Percentiles rank a stretch among this genome's conserved stretches.
These are phyloP conservation scores for Catostomus latipinnis DNA, from an alignment of 2,797 vertebrate species.

Conservation along the genomic window DNA sequence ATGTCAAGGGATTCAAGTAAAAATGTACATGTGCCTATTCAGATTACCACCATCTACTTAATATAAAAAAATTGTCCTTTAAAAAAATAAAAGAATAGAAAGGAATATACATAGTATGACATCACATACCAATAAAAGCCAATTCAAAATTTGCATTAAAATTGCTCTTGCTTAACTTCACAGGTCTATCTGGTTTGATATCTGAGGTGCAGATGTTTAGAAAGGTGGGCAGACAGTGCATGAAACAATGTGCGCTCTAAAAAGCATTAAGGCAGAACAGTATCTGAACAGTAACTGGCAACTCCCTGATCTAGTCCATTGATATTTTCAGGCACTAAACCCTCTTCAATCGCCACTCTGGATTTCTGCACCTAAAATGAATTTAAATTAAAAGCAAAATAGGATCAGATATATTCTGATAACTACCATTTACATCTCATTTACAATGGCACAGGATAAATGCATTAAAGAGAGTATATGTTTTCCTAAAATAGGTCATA, in stretches of 20 bases:
- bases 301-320: slow-evolving; percentile 62
- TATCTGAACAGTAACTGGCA: slow-evolving; percentile 39
- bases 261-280: too few relatives aligned
- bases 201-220: not conserved
- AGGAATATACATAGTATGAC: too few relatives aligned
- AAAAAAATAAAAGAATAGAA: not conserved
- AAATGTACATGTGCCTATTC: too few relatives aligned
- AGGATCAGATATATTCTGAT: too few relatives aligned
- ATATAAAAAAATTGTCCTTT: not conserved
- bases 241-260: not conserved
- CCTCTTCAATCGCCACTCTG: slow-evolving; percentile 72
- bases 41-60: too few relatives aligned
- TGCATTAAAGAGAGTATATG: too few relatives aligned
- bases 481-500: too few relatives aligned
- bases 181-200: slow-evolving; percentile 21
- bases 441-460: not conserved
- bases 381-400: too few relatives aligned
- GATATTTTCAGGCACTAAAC: slow-evolving; percentile 69
- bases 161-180: slow-evolving; percentile 30
- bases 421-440: too few relatives aligned
- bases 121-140: not conserved
- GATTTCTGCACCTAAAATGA: slow-evolving; percentile 78
- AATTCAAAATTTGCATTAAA: slow-evolving; percentile 5
- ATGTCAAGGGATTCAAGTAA: too few relatives aligned
- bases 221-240: not conserved